Evolutionary conservation across 2,888 invertebrate genomes (phyloP).

Genomic region (Hermodice carunculata): DNA sequence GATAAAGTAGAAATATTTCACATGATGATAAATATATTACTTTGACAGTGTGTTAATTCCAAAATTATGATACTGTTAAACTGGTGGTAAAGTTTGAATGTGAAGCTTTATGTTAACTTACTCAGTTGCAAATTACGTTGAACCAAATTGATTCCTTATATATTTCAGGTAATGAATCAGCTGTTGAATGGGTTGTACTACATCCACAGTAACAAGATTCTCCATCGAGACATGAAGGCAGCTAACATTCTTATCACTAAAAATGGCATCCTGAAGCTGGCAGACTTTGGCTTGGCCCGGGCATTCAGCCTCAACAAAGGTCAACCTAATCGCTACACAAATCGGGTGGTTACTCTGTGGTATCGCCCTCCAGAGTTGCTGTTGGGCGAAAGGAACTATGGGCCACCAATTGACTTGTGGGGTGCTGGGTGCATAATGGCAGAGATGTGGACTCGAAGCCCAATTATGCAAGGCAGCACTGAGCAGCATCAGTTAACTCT

Average conservation of each 20-base stretch:
- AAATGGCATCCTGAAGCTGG: slow-evolving; percentile 87
- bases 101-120: neutral
- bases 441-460: slow-evolving; percentile 96
- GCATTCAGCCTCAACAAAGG: slow-evolving; percentile 93
- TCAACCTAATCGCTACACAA: slow-evolving; percentile 86
- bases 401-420: slow-evolving; percentile 94
- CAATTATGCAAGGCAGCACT: slow-evolving; percentile 83
- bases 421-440: slow-evolving; percentile 99
- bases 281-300: slow-evolving; percentile 97
- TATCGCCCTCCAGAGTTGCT: slow-evolving; percentile 77
- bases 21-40: too few species aligned
- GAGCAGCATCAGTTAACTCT: slow-evolving; percentile 96
- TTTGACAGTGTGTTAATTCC: too few species aligned
- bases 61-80: too few species aligned
- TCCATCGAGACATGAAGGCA: slow-evolving; percentile 91
- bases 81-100: neutral
- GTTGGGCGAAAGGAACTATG: slow-evolving; percentile 85
- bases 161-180: slow-evolving; percentile 70
- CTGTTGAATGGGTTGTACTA: slow-evolving; percentile 91
- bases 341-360: slow-evolving; percentile 97
- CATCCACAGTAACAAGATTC: slow-evolving; percentile 88
- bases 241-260: slow-evolving; percentile 98
- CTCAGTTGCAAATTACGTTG: too few species aligned
- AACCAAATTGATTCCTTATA: too few species aligned
- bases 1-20: too few species aligned